Evolutionary conservation across 2,888 invertebrate species (phyloP), one percentile per base, ranked within the genome.

Genomic region (Drosophila quasianomalipes): DNA sequence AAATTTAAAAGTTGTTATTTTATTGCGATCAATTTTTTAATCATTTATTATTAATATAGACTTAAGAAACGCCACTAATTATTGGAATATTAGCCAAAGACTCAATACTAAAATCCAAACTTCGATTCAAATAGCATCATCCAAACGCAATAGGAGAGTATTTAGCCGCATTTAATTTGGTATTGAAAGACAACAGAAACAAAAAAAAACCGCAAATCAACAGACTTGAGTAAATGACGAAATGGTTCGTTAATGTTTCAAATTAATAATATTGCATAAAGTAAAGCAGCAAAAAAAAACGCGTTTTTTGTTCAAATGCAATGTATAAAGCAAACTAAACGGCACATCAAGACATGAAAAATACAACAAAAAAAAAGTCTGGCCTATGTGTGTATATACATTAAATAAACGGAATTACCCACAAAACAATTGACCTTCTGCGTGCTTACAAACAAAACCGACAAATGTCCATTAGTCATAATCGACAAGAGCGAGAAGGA

Each of bases 351-450:
- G 31, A 61, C 54, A 59, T 66, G 72, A 72, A 63, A 65, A 75
- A 33, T 10, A 26, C 10, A 22, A 35, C 52, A 44, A 60, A 61
- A 72, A 16, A 35, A 35, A 35, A 35, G 16, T 49, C 37, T 54
- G 60, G 54, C 49, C 14, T 61, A 55, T 64, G 26, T 35, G 12
- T 41, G 14, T 44, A 12, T 37, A 47, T 49, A 55, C 67, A 61
- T 60, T 62, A 71, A 71, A 73, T 73, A 89, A 89, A 83, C 77
- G 85, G 89, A 89, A 83, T 85, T 85, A 77, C 81, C 85, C 83
- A 76, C 83, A 89, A 89, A 83, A 86, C 85, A 83, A 83, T 85
- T 85, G 89, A 85, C 85, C 85, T 85, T 85, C 85, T 83, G 89
- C 52, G 58, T 44, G 86, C 85, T 83, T 89, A 85, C 89, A 76